A percentile compares a stretch with the other conserved stretches of the same genome.
phyloP scores from a whole-genome alignment of 2,888 invertebrate genomes.

The Leucophora obtusa region DNA sequence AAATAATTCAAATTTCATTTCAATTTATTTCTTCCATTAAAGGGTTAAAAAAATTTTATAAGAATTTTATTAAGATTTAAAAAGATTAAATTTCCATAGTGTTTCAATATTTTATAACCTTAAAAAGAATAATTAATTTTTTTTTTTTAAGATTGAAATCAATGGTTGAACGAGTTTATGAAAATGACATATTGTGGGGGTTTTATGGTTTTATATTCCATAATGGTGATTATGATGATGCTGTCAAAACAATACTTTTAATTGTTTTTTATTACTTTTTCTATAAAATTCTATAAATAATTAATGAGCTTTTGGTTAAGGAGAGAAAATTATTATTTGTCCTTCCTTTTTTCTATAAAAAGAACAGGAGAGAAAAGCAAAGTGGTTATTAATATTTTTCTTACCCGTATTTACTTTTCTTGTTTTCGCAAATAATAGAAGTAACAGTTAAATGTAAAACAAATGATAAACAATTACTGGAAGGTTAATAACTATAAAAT shows the following conservation, averaged over 20 bases:
- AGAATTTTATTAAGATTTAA: too few species aligned
- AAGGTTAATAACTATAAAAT: background rate
- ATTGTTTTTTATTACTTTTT: conserved; percentile 21
- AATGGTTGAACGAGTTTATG: conserved; percentile 15
- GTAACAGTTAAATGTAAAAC: background rate
- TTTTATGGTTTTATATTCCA: conserved; percentile 7
- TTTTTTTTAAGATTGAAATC: background rate
- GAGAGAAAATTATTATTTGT: background rate
- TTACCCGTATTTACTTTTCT: background rate
- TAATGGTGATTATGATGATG: conserved; percentile 7
- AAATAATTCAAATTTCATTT: too few species aligned
- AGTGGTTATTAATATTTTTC: background rate
- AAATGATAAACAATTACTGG: background rate
- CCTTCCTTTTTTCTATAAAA: conserved; percentile 24
- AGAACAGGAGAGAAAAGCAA: too few species aligned
- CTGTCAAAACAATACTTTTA: conserved; percentile 34
- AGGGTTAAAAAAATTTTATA: too few species aligned
- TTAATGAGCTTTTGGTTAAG: conserved; percentile 15
- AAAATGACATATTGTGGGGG: conserved; percentile 9
- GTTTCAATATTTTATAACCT: background rate
- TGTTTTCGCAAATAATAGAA: background rate
- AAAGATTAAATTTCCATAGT: background rate
- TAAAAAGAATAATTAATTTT: background rate
- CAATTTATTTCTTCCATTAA: too few species aligned
- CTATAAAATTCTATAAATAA: conserved; percentile 29